Evolutionary conservation across 2,113 vertebrate species (phyloP).

Genomic region (Rhinolophus ferrumequinum): DNA sequence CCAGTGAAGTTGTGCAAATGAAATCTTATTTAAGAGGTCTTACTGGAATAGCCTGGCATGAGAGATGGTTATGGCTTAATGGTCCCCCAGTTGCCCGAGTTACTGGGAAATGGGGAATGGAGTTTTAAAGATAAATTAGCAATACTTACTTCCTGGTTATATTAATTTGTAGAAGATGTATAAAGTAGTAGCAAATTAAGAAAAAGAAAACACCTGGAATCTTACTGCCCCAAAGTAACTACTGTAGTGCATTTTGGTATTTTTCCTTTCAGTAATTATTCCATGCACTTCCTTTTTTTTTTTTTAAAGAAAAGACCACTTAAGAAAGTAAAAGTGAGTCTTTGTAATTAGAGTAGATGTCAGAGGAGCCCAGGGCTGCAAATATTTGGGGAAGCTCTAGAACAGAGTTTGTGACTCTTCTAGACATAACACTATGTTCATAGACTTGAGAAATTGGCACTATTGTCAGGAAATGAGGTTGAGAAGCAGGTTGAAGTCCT

Average conservation of each 20-base stretch:
- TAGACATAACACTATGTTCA: fast-evolving
- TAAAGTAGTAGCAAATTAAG: background rate
- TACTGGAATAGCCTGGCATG: background rate
- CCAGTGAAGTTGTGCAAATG: fast-evolving
- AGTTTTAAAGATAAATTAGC: background rate
- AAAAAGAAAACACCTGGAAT: background rate
- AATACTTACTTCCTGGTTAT: background rate
- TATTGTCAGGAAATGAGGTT: background rate
- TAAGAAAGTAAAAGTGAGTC: background rate
- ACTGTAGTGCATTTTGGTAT: background rate
- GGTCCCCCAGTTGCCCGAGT: background rate
- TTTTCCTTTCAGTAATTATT: background rate
- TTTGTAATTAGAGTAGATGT: background rate
- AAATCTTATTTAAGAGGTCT: fast-evolving
- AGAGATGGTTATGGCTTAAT: background rate
- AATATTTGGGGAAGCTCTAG: background rate
- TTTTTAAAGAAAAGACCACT: background rate
- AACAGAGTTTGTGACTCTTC: background rate
- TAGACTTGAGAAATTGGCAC: background rate
- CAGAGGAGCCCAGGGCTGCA: background rate
- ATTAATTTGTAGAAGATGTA: background rate
- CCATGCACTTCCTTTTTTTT: background rate
- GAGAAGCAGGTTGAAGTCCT: background rate
- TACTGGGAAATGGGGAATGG: background rate
- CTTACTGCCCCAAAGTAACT: background rate